Percentiles rank a stretch among this genome's conserved stretches.
These are phyloP conservation scores for Clarias magur DNA, from an alignment of 2,113 vertebrate genomes.

Conservation along the genomic window DNA sequence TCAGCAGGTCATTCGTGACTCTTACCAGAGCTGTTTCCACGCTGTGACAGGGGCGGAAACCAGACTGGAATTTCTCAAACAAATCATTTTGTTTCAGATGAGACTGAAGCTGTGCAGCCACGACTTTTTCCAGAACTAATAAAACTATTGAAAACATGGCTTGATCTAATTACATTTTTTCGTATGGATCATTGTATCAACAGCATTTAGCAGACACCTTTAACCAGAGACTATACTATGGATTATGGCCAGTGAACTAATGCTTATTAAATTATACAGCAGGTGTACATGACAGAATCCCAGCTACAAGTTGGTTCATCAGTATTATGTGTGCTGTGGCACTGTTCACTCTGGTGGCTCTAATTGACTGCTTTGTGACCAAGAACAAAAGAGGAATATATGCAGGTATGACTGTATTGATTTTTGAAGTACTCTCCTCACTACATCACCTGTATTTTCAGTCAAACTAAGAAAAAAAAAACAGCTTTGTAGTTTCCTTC, in stretches of 20 bases:
- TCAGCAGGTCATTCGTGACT: too few species aligned
- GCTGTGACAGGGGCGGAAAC: too few species aligned
- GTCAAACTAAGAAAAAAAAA: constrained; percentile 46
- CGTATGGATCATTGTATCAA: too few species aligned
- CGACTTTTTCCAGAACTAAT: too few species aligned
- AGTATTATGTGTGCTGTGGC: constrained; percentile 88
- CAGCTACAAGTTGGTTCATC: constrained; percentile 88
- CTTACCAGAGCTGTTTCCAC: too few species aligned
- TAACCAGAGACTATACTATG: too few species aligned
- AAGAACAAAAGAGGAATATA: constrained; percentile 93
- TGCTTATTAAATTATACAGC: constrained; percentile 43
- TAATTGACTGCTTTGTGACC: constrained; percentile 86
- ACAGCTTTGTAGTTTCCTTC: constrained; percentile 53
- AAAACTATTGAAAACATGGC: too few species aligned
- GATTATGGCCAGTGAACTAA: not conserved
- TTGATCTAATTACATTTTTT: too few species aligned
- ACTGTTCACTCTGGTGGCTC: constrained; percentile 81
- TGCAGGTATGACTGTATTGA: constrained; percentile 79
- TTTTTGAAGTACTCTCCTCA: constrained; percentile 35
- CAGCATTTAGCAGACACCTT: not conserved
- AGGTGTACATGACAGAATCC: constrained; percentile 69
- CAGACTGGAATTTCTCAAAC: too few species aligned
- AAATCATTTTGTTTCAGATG: too few species aligned
- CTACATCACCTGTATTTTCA: constrained; percentile 54
- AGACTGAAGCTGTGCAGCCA: too few species aligned